Percentiles rank a stretch among this genome's conserved stretches.
Evolutionary conservation across 2,888 invertebrate genomes (phyloP).

Genomic region (Digitonthophagus gazella): DNA sequence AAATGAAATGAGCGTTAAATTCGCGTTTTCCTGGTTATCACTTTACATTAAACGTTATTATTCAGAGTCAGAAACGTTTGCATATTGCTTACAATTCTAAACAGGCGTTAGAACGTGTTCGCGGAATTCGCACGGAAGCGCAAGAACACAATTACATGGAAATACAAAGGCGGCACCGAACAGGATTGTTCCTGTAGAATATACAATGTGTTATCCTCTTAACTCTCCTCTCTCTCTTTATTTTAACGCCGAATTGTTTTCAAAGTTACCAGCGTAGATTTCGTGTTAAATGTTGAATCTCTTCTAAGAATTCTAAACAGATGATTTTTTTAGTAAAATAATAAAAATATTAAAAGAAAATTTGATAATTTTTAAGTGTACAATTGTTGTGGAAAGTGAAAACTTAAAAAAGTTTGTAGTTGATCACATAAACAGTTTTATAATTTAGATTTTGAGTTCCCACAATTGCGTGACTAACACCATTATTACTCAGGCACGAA

Average conservation of each 20-base stretch:
- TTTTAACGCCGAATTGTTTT: background rate
- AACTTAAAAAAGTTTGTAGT: background rate
- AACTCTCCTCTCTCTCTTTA: too few species aligned
- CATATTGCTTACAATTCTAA: background rate
- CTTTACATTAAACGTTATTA: background rate
- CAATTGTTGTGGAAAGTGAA: too few species aligned
- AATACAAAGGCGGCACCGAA: background rate
- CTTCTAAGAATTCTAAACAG: background rate
- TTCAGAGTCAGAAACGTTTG: background rate
- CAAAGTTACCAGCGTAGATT: background rate
- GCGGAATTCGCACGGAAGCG: background rate
- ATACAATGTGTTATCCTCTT: background rate
- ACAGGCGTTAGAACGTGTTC: background rate
- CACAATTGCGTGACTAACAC: background rate
- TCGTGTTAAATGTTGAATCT: background rate
- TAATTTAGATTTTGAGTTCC: background rate
- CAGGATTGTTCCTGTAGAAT: background rate
- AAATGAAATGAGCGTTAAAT: background rate
- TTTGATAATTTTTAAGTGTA: too few species aligned
- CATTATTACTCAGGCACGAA: background rate
- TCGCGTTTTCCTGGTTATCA: too few species aligned
- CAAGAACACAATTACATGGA: background rate
- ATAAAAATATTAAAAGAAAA: too few species aligned
- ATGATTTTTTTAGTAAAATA: too few species aligned
- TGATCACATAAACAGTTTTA: background rate